Percentiles rank a stretch among this genome's conserved stretches.
Conservation (phyloP, 2,113 vertebrate genomes). For the Heterocephalus glaber region DNA sequence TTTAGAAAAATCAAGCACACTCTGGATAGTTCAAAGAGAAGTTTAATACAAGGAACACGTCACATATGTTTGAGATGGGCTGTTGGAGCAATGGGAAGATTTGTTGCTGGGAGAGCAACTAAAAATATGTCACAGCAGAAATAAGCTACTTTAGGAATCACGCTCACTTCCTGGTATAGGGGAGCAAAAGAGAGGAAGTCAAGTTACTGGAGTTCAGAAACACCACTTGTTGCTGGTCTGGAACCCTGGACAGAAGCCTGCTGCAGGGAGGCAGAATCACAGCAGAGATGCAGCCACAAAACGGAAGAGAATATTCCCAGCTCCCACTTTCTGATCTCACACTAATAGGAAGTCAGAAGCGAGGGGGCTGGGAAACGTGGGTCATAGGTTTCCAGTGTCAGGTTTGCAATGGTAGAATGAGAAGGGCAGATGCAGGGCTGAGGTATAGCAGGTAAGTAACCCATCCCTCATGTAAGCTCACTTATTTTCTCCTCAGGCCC, state of each 20-base stretch:
- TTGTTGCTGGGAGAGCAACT: not conserved
- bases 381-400: not conserved
- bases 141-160: not conserved
- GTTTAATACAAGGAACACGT: slow-evolving; percentile 21
- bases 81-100: not conserved
- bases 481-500: not conserved
- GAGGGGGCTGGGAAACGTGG: not conserved
- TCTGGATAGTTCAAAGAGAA: slow-evolving; percentile 30
- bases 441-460: not conserved
- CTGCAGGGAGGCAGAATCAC: not conserved
- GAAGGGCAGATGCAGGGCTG: not conserved
- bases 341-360: not conserved
- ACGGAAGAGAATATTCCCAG: not conserved
- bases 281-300: not conserved
- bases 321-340: not conserved
- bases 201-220: not conserved
- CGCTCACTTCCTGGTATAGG: not conserved
- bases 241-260: not conserved
- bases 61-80: not conserved
- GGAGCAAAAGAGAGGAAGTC: not conserved
- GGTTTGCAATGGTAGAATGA: not conserved
- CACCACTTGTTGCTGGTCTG: not conserved
- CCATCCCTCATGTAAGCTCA: not conserved
- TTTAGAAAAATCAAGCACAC: not conserved
- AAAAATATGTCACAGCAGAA: not conserved